These are phyloP conservation scores for Byasa hedistus DNA, from an alignment of 2,888 invertebrate species.

Conservation along the genomic window DNA sequence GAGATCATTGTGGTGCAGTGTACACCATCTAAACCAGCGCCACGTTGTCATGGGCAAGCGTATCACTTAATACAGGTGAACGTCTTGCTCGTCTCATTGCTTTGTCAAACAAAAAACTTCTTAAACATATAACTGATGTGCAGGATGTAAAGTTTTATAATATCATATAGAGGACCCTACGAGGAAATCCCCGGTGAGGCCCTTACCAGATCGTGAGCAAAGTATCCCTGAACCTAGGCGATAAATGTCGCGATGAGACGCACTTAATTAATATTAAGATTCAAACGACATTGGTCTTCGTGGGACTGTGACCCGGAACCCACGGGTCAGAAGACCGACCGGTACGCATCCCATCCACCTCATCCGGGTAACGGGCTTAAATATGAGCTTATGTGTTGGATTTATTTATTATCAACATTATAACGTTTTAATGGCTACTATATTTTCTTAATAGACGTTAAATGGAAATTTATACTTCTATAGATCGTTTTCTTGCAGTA, in stretches of 20 bases:
- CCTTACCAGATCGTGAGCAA: conserved; percentile 12
- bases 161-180: conserved; percentile 13
- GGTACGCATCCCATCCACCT: conserved; percentile 5
- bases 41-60: no score
- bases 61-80: no score
- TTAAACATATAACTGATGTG: not conserved
- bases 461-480: not conserved
- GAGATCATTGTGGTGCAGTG: no score
- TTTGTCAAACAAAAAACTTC: no score
- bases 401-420: not conserved
- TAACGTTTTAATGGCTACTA: not conserved
- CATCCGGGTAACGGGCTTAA: conserved; percentile 3
- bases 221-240: conserved; percentile 18
- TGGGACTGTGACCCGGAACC: conserved; percentile 28
- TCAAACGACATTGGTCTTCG: conserved; percentile 23
- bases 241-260: conserved; percentile 26
- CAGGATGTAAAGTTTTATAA: conserved; percentile 5
- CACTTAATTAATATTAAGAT: conserved; percentile 21
- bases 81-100: no score
- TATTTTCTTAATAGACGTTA: not conserved
- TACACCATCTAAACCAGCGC: no score
- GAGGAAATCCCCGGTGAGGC: conserved; percentile 20
- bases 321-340: conserved; percentile 24
- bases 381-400: not conserved
- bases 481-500: no score